Base-by-base conservation (phyloP, 2,888 invertebrate species). In the Tiliacea aurago region DNA sequence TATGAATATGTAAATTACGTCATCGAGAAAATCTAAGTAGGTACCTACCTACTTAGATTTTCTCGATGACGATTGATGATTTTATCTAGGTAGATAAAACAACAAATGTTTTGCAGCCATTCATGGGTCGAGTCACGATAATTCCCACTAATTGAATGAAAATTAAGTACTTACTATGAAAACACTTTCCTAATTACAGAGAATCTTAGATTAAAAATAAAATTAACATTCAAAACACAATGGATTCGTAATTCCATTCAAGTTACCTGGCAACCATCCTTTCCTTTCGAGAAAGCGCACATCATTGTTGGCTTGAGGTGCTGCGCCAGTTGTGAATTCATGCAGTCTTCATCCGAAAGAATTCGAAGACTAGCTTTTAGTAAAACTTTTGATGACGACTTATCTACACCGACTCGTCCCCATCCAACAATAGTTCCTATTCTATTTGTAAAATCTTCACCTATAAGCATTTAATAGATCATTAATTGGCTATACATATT, bases 181-280 rank as follows among this genome's bases (percentile, higher is more conserved):
- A 37, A 51, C 15, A 53, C n/a, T 73, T 64, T 56, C 20, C 23
- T 77, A 55, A 47, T 23, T 56, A 53, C 61, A 15, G 10, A 47
- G 23, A 61, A 65, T 33, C 41, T 18, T n/a, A 37, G 7, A 28
- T 61, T 10, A 61, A 37, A 13, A 66, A 62, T n/a, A 23, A 23
- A 55, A 65, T 64, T 70, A 55, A 58, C 23, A 80, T 68, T 51
- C 15, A 0, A 49, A 56, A 18, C 49, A 51, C 67, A 43, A 13
- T 9, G 18, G 15, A 53, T n/a, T 51, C 15, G 13, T 67, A 70
- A 66, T 63, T 23, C 7, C 15, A 74, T 55, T 58, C 43, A 58
- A 85, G 41, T 87, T 92, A 97, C 97, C 96, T 97, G 97, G 87
- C 97, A 97, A 0, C 97, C 97, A 87, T 97, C 97, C 68, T 96